Evolutionary conservation across 2,113 vertebrate species (phyloP).

Genomic region (Aldabrachelys gigantea): DNA sequence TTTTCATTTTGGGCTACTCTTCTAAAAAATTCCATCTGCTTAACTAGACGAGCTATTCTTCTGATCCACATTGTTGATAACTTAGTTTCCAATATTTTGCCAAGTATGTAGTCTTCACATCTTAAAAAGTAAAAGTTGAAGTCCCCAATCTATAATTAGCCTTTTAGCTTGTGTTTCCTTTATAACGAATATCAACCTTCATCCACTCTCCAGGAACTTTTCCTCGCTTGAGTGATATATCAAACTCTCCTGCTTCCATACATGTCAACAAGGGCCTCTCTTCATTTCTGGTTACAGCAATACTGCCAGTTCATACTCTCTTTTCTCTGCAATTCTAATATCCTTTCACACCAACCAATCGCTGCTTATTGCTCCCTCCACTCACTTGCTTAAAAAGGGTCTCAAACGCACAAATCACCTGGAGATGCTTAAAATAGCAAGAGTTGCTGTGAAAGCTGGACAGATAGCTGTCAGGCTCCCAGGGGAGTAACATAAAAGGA

Average conservation of each 20-base stretch:
- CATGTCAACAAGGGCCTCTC: background rate
- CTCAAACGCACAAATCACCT: background rate
- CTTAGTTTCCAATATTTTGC: background rate
- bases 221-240: background rate
- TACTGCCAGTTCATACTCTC: background rate
- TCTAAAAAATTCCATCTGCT: background rate
- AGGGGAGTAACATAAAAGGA: background rate
- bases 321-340: background rate
- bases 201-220: background rate
- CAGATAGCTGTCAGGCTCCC: background rate
- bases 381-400: background rate
- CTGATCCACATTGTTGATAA: background rate
- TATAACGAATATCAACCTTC: background rate
- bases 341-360: background rate
- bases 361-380: background rate
- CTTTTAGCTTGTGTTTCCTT: background rate
- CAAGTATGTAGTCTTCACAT: background rate
- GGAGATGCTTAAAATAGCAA: background rate
- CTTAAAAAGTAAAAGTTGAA: background rate
- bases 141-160: background rate
- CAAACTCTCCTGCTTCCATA: background rate
- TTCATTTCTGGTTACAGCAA: background rate
- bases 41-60: background rate
- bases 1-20: background rate
- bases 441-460: constrained; percentile 1